These are phyloP conservation scores for Melipona quadrifasciata DNA, from an alignment of 1,140 invertebrate genomes.

Conservation along the genomic window DNA sequence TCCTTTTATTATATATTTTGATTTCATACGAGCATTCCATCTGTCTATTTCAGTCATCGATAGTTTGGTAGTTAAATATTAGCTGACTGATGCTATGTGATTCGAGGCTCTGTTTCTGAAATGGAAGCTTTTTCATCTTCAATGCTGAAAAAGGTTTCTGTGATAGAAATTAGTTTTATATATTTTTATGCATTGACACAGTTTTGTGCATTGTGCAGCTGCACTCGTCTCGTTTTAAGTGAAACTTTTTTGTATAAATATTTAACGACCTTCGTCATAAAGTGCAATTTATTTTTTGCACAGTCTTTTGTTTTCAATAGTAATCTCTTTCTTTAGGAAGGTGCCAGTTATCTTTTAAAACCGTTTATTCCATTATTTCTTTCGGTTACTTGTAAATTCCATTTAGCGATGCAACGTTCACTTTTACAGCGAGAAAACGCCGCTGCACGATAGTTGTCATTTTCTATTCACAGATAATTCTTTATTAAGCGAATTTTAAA, in stretches of 20 bases:
- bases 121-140: background rate
- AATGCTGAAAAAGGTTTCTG: no score
- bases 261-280: background rate
- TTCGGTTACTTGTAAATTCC: background rate
- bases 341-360: background rate
- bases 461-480: background rate
- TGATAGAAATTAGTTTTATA: background rate
- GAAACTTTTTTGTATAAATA: background rate
- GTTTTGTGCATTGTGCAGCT: background rate
- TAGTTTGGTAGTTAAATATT: background rate
- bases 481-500: background rate
- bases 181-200: background rate
- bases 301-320: background rate
- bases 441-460: background rate
- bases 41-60: background rate
- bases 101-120: background rate
- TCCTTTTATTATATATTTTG: background rate
- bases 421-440: background rate
- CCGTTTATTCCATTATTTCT: background rate
- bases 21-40: background rate
- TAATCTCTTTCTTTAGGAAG: background rate
- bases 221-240: background rate
- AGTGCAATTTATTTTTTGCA: no score
- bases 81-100: background rate
- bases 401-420: background rate